Percentiles rank a stretch among this genome's conserved stretches.
Conservation (phyloP, 2,797 vertebrate genomes). For the Mastacembelus armatus region DNA sequence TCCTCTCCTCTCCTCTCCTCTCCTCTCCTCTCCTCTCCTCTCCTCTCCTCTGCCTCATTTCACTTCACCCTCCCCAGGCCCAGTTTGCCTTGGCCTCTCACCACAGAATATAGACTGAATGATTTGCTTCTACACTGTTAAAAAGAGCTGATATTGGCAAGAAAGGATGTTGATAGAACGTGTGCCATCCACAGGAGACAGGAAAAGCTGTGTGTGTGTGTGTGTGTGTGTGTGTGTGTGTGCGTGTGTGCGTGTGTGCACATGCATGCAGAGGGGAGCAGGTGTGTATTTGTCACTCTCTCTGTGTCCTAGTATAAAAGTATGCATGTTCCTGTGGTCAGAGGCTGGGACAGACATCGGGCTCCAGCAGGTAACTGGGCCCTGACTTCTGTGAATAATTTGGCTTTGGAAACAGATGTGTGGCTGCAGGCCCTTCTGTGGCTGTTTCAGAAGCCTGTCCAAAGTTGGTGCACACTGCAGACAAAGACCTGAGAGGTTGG, state of each 20-base stretch:
- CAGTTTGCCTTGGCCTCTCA: constrained; percentile 65
- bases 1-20: background rate
- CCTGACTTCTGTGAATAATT: constrained; percentile 62
- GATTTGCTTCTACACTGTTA: constrained; percentile 67
- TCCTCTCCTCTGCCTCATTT: constrained; percentile 2
- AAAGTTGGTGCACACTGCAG: constrained; percentile 46
- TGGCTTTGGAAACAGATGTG: constrained; percentile 72
- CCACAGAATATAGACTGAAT: constrained; percentile 69
- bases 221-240: constrained; percentile 34
- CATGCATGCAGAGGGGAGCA: too few relatives aligned
- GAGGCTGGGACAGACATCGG: constrained; percentile 61
- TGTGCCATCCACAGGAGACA: constrained; percentile 56
- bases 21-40: constrained; percentile 1
- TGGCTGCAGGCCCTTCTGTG: constrained; percentile 59
- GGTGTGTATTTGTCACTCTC: constrained; percentile 56
- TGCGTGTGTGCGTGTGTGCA: constrained; percentile 29
- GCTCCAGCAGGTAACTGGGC: constrained; percentile 71
- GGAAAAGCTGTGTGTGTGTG: constrained; percentile 39
- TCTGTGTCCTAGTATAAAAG: constrained; percentile 49
- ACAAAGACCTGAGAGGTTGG: constrained; percentile 51
- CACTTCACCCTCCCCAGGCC: constrained; percentile 28
- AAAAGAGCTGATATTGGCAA: constrained; percentile 76
- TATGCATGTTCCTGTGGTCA: constrained; percentile 62
- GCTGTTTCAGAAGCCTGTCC: constrained; percentile 68
- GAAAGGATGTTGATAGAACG: constrained; percentile 63